Percentiles rank a stretch among this genome's conserved stretches.
Evolutionary conservation across 2,797 vertebrate genomes (phyloP).

Genomic region (Myotis pilosus): DNA sequence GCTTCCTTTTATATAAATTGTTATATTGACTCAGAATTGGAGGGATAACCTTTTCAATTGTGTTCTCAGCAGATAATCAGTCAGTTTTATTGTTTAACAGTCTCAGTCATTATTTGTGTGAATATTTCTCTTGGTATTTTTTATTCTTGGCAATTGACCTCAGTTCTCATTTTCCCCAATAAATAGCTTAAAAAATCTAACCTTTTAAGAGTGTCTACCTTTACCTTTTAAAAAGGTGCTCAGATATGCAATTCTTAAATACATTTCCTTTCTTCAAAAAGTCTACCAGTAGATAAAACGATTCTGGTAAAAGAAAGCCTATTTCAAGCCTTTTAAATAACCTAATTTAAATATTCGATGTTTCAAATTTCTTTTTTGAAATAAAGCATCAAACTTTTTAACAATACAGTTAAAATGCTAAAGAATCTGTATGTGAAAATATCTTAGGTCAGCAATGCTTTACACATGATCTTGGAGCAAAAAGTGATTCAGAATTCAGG

Average conservation of each 20-base stretch:
- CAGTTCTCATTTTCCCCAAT: neutral
- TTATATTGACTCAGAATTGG: conserved; percentile 12
- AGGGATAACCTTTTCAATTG: conserved; percentile 8
- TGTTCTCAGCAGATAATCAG: conserved; percentile 24
- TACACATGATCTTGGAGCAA: neutral
- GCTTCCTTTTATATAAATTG: conserved; percentile 18
- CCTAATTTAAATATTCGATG: neutral
- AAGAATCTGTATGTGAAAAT: neutral
- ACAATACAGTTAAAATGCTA: conserved; percentile 16
- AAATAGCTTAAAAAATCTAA: neutral
- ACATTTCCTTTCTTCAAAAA: neutral
- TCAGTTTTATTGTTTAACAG: neutral
- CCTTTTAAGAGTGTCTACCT: neutral
- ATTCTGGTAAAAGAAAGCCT: neutral
- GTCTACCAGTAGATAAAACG: neutral
- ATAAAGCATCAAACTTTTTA: neutral
- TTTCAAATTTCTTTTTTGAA: neutral
- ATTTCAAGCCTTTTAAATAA: neutral
- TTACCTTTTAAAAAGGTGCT: conserved; percentile 10
- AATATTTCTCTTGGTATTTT: conserved; percentile 22
- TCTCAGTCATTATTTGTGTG: neutral
- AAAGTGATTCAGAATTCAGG: conserved; percentile 13
- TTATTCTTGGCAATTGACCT: conserved; percentile 4
- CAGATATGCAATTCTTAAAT: neutral
- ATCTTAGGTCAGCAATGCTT: neutral